Evolutionary conservation across 2,113 vertebrate genomes (phyloP), one percentile per base, ranked within the genome.

Genomic region (Elephantulus edwardii): DNA sequence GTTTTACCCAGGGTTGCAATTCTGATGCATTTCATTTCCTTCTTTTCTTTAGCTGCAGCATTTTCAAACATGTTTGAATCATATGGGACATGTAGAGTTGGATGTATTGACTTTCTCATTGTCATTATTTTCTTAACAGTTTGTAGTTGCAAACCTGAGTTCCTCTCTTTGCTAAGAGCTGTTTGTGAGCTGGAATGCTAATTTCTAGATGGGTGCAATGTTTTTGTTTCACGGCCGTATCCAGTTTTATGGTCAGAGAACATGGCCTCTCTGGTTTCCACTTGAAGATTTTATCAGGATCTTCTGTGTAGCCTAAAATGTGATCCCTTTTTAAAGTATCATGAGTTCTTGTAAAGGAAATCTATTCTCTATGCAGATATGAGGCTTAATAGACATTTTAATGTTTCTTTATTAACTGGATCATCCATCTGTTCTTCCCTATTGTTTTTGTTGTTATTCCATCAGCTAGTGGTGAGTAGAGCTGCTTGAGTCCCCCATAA

Each of bases 261-360:
- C 44, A 62, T 46, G 30, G 40, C 77, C 74, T 56, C 54, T 58
- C 17, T 6, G n/a, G 54, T 88, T 90, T 74, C 60, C 44, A n/a
- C 83, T 90, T 81, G 75, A 91, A 70, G 17, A 77, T 85, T 94
- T 85, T 52, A 87, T 78, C 75, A 50, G 76, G 81, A 38, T 33
- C 70, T 85, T 85, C 35, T 89, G 89, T 90, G 88, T 70, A 74
- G 85, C 10, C 24, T 64, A 50, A 74, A 54, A 71, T 33, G 17
- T 6, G 20, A 52, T 79, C 9, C 4, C 42, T 75, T 62, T 83
- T 75, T 40, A 88, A 75, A 62, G 44, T 70, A 54, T 64, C 76
- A 38, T 71, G 66, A 64, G 60, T 76, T 38, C 38, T 81, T 81
- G 48, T 87, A 72, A 35, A 68, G 14, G 50, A 60, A 28, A 58